Base-by-base conservation (phyloP, 2,888 invertebrate genomes). In the Phasia obesa region DNA sequence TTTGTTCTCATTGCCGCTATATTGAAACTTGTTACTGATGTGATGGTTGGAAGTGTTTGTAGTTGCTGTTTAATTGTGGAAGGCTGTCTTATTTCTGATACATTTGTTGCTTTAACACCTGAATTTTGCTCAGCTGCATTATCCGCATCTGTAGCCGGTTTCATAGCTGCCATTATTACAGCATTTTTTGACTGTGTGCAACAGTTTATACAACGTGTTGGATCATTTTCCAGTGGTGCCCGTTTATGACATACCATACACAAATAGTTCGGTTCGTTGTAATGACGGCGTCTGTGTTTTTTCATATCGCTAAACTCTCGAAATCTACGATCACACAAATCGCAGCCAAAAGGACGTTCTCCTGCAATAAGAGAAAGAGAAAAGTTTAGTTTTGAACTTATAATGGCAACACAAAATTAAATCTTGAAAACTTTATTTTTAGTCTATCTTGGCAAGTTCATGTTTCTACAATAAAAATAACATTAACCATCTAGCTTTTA, bases 241-340 rank as follows among this genome's bases (percentile, higher is more conserved):
- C 88, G 88, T 23, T 87, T 17, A 19, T 87, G 88, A 62, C 91
- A 91, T 42, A 91, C 87, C 90, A 91, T 90, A 81, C 91, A 91
- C 21, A 89, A 87, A 71, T 88, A 90, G 15, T 88, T 87, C 0
- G 86, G 77, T 70, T 90, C 89, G 19, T 88, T 87, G 0, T 87
- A 79, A 76, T 91, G 91, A 9, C 90, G 87, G 0, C 90, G 87
- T 7, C 91, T 88, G 86, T 91, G 91, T 82, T 91, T 91, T 79
- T 91, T 91, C 13, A 91, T 86, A 83, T 91, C 91, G 73, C 91
- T 91, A 74, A 90, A 91, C 85, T 91, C 91, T 4, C 91, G 89
- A 77, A 91, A 91, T 7, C 91, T 88, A 5, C 90, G 89, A 13
- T 89, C 88, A 69, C 91, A 91, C 70, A 91, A 85, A 80, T 91